A percentile compares a stretch with the other conserved stretches of the same genome.
These are phyloP conservation scores for Caenorhabditis brenneri DNA, from an alignment of 1,140 invertebrate genomes.

Conservation along the genomic window DNA sequence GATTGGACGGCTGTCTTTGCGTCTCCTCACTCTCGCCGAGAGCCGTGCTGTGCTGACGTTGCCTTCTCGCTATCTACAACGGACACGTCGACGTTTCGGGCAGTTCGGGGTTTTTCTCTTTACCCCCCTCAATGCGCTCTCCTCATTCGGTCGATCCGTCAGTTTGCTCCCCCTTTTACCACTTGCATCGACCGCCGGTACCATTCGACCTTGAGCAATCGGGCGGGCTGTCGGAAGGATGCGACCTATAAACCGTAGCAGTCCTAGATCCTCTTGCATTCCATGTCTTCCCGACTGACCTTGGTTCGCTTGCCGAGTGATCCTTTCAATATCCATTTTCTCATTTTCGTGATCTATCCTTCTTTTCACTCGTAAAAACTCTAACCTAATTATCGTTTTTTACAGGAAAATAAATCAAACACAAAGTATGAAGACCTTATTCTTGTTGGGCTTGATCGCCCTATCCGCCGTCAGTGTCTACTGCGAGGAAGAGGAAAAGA, in stretches of 20 bases:
- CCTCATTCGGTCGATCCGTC: slow-evolving; percentile 12
- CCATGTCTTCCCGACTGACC: not conserved
- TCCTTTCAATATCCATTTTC: slow-evolving; percentile 4
- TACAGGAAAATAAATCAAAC: not conserved
- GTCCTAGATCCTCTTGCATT: not conserved
- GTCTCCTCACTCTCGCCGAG: not conserved
- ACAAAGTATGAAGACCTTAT: slow-evolving; percentile 55
- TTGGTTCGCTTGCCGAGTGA: not conserved
- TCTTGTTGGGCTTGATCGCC: slow-evolving; percentile 53
- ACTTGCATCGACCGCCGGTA: not conserved
- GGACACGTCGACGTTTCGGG: slow-evolving; percentile 32
- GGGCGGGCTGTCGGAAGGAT: not conserved
- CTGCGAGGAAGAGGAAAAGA: slow-evolving; percentile 60
- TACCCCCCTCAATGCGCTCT: not conserved
- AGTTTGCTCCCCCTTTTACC: not conserved
- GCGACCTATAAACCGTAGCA: not conserved
- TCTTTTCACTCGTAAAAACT: not conserved
- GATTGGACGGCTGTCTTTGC: slow-evolving; percentile 1
- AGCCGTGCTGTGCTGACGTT: slow-evolving; percentile 35
- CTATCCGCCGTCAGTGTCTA: slow-evolving; percentile 50
- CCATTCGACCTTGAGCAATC: slow-evolving; percentile 18
- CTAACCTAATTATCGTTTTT: not conserved
- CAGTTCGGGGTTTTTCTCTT: not conserved
- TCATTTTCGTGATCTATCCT: not conserved
- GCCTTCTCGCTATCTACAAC: not conserved